Base-by-base conservation (phyloP, 2,113 vertebrate species). In the Halichoerus grypus region DNA sequence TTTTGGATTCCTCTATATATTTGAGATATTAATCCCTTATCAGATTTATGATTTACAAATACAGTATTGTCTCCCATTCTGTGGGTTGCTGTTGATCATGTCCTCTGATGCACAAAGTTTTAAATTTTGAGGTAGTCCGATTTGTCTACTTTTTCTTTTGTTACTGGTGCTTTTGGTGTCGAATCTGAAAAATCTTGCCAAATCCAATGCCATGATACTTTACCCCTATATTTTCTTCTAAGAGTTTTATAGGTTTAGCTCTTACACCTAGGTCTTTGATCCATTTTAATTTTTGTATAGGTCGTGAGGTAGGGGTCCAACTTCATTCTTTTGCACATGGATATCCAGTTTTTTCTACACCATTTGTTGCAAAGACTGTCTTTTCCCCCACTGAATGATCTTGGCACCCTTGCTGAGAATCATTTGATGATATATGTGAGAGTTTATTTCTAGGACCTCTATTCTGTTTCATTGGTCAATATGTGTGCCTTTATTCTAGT, bases 341-440 rank as follows among this genome's bases (percentile, higher is more conserved):
- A 26, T 67, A 67, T 57, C 49, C 39, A 67, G 22, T 76, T 92
- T 85, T 51, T 69, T 42, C 51, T 46, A 13, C 15, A 24, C 13
- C 39, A n/a, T 80, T 93, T 93, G 16, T 92, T 94, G 36, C 88
- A 74, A 87, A 93, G n/a, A 65, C 53, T 49, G 18, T 46, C 80
- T 81, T 82, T 49, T 36, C n/a, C 49, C 18, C 4, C 16, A 59
- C 15, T 53, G 67, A 83, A 74, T 53, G 65, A 26, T 85, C 49
- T 77, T 83, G n/a, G n/a, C 31, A 57, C 26, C 59, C 5, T 53
- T 46, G 18, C 22, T 79, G 63, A 80, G 79, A 94, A 88, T 72
- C 33, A 55, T 74, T 81, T 93, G 76, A 65, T 49, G 18, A 42
- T n/a, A 72, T 22, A 4, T 4, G 1, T 12, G 49, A 42, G 2